These are phyloP conservation scores for Perithous albicinctus DNA, from an alignment of 2,888 invertebrate species.

Conservation along the genomic window DNA sequence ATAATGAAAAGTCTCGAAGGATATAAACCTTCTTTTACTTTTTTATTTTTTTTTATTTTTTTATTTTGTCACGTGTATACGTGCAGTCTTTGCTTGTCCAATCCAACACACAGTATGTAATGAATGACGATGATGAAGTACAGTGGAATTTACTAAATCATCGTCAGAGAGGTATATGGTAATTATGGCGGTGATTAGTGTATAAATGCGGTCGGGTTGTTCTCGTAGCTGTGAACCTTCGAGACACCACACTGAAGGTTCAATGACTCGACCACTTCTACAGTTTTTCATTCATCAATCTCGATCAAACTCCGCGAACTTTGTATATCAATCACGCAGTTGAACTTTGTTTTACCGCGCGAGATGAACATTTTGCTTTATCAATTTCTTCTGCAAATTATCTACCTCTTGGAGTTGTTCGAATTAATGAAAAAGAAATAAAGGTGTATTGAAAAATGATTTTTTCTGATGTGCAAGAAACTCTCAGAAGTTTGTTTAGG, in stretches of 20 bases:
- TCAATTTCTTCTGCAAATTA: constrained; percentile 18
- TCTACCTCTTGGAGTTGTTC: constrained; percentile 14
- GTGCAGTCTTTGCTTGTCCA: background rate
- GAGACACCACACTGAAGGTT: constrained; percentile 39
- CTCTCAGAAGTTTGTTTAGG: background rate
- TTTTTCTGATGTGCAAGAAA: background rate
- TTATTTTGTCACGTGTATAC: constrained; percentile 1
- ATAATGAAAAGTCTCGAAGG: constrained; percentile 29
- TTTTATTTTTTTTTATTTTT: too few species aligned
- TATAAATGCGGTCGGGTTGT: constrained; percentile 8
- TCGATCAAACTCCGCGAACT: constrained; percentile 60
- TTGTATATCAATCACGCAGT: constrained; percentile 61
- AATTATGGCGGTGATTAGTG: constrained; percentile 35
- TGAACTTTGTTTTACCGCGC: constrained; percentile 4
- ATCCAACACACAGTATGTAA: background rate
- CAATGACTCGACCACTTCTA: constrained; percentile 51
- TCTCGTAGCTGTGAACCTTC: background rate
- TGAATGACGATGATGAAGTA: constrained; percentile 42
- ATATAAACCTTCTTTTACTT: constrained; percentile 23
- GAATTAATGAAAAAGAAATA: background rate
- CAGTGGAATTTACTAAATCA: constrained; percentile 45
- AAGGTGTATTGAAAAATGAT: constrained; percentile 1
- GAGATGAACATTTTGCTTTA: constrained; percentile 42
- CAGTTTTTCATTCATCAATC: constrained; percentile 59
- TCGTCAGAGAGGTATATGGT: constrained; percentile 25